Conservation (phyloP, 2,113 vertebrate genomes). For the Ellobius talpinus region DNA sequence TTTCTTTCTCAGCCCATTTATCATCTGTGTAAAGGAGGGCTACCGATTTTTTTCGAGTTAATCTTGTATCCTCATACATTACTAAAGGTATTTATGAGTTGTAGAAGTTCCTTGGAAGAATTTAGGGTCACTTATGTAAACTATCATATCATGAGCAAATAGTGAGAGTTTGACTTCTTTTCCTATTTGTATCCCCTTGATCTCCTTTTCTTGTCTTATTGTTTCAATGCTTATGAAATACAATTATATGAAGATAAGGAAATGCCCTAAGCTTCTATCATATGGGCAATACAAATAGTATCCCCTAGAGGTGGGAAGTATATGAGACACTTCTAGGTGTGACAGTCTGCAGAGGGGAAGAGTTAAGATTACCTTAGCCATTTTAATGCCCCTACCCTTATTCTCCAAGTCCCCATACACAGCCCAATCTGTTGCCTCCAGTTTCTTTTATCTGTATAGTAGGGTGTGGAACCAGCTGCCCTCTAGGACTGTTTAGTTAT, state of each 20-base stretch:
- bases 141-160: no score
- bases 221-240: conserved; percentile 54
- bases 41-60: no score
- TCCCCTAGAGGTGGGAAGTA: not conserved
- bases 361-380: not conserved
- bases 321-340: not conserved
- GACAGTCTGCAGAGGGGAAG: not conserved
- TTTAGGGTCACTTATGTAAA: no score
- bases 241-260: conserved; percentile 25
- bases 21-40: no score
- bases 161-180: no score
- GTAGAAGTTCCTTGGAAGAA: no score
- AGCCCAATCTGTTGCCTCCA: not conserved
- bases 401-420: not conserved
- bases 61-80: no score
- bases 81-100: no score
- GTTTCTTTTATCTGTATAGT: not conserved
- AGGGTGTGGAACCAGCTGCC: not conserved
- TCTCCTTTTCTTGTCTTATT: no score
- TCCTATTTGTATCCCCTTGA: no score
- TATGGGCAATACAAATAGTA: accelerated
- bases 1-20: no score
- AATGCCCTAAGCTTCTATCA: not conserved
- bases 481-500: not conserved
- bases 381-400: not conserved